Base-by-base conservation (phyloP, 2,113 vertebrate species). In the Cololabis saira region DNA sequence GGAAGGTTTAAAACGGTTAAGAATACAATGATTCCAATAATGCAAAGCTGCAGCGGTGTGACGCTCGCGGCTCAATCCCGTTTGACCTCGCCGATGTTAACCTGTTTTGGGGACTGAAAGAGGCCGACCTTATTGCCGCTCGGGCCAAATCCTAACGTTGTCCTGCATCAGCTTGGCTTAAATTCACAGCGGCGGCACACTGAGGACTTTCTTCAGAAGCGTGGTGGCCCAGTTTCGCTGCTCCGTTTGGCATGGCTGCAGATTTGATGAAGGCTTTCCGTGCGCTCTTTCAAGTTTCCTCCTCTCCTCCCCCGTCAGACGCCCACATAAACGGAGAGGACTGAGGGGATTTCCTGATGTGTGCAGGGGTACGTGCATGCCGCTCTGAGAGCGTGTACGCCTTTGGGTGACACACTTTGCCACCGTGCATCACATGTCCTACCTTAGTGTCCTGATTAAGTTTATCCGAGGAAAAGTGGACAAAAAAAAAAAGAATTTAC, bases 361-460 rank as follows among this genome's bases (percentile, higher is more conserved):
- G 74, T 63, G 55, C 30, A 12, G 45, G 49, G 53, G 49, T 52
- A 63, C 17, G 49, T 49, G 63, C 56, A 4, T 7, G 41, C 40
- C 58, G 47, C 24, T 16, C 18, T 68, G 73, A 37, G 40, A 45
- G 53, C 45, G 33, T 42, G 64, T 37, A 19, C 22, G 53, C 5
- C 62, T 58, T 51, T 67, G 71, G 72, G 71, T 75, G 82, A 82
- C 70, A 84, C 75, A 78, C 76, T 86, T 18, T 82, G 67, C 44
- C 54, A 79, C 74, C 59, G 66, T 64, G 47, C 30, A 7, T 77
- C 30, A 42, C 69, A 71, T 69, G 81, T 80, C 84, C 86, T 76
- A 76, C 72, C 87, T 87, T 76, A 76, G 50, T 82, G 88, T 63
- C 78, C 84, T 82, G 84, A 91, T 87, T 90, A 87, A 78, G 74